Percentiles rank a stretch among this genome's conserved stretches.
Conservation (phyloP, 2,113 vertebrate genomes). For the Neolamprologus sp. region DNA sequence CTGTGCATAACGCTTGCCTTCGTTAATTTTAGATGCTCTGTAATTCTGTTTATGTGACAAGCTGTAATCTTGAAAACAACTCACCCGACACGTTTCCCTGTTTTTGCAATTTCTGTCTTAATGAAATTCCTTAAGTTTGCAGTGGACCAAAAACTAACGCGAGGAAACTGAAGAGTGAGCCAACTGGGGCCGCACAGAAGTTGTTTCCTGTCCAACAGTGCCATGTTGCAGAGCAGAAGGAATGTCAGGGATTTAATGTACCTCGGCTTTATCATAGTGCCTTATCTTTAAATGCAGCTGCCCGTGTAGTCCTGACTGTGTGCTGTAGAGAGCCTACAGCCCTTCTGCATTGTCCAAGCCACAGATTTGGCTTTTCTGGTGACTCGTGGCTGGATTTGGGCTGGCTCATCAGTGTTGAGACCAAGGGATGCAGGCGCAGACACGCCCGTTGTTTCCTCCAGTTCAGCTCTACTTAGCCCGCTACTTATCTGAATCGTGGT, state of each 20-base stretch:
- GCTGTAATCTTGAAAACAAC: conserved; percentile 14
- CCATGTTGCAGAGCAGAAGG: conserved; percentile 71
- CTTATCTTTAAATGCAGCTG: conserved; percentile 76
- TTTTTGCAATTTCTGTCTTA: conserved; percentile 25
- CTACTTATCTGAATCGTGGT: conserved; percentile 33
- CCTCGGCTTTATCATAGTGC: conserved; percentile 82
- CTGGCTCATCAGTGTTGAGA: conserved; percentile 51
- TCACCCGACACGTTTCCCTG: neutral
- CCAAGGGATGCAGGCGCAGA: conserved; percentile 25
- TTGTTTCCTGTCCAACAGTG: conserved; percentile 64
- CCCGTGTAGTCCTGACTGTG: conserved; percentile 54
- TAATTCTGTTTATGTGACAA: conserved; percentile 16
- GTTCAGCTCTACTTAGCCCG: conserved; percentile 30
- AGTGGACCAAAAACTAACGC: conserved; percentile 67
- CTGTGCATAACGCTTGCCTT: conserved; percentile 54
- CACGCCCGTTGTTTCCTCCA: conserved; percentile 21
- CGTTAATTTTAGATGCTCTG: conserved; percentile 36
- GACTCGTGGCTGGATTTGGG: conserved; percentile 69
- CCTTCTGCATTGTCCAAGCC: conserved; percentile 45
- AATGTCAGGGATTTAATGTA: conserved; percentile 81
- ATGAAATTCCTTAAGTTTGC: conserved; percentile 23
- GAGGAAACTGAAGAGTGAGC: conserved; percentile 43
- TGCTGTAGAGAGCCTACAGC: conserved; percentile 27
- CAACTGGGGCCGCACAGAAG: conserved; percentile 19
- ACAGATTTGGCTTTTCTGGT: conserved; percentile 53